These are phyloP conservation scores for Planiliza haematocheilus DNA, from an alignment of 2,113 vertebrate genomes.

Conservation along the genomic window DNA sequence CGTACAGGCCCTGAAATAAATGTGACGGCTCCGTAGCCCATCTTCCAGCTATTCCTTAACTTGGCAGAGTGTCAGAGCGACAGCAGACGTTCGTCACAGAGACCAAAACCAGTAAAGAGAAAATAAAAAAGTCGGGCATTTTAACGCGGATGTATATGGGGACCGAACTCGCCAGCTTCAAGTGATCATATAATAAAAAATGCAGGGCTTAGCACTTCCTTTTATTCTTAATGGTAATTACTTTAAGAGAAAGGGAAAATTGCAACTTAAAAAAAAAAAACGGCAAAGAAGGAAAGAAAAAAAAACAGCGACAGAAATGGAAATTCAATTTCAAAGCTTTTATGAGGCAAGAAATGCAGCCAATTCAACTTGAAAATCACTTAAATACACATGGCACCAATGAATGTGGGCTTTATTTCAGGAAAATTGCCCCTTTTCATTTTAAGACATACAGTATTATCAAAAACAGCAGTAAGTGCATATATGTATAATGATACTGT, in stretches of 20 bases:
- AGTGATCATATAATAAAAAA: too few relatives aligned
- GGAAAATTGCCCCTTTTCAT: constrained; percentile 35
- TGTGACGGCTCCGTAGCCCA: too few relatives aligned
- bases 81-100: too few relatives aligned
- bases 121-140: too few relatives aligned
- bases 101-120: too few relatives aligned
- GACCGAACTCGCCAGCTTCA: too few relatives aligned
- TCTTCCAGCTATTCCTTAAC: too few relatives aligned
- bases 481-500: constrained; percentile 21
- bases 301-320: constrained; percentile 21
- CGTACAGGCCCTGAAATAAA: too few relatives aligned
- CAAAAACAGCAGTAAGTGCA: background rate
- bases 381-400: constrained; percentile 40
- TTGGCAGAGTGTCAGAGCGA: too few relatives aligned
- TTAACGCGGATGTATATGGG: too few relatives aligned
- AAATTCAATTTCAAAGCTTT: constrained; percentile 39
- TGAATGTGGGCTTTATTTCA: constrained; percentile 7
- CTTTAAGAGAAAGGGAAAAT: background rate
- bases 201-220: too few relatives aligned
- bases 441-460: constrained; percentile 24
- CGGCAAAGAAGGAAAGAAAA: background rate
- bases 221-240: background rate
- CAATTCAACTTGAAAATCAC: constrained; percentile 47
- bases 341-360: constrained; percentile 23
- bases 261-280: background rate